Percentiles rank a stretch among this genome's conserved stretches.
Evolutionary conservation across 2,113 vertebrate genomes (phyloP).

Genomic region (Globicephala melas): DNA sequence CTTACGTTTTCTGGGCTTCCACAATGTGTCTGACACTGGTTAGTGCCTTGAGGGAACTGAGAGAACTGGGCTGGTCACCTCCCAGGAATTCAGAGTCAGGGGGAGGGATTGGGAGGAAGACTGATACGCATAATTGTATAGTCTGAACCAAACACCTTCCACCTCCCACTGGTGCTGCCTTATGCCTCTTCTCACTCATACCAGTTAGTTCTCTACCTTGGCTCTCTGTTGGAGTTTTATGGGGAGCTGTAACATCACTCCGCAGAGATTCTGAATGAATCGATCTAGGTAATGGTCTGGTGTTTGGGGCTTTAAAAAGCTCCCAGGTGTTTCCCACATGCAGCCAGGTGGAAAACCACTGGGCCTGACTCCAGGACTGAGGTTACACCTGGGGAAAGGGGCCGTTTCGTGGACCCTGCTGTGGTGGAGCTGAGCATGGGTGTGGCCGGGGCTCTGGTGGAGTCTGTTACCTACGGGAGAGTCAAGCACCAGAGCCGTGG

Average conservation of each 20-base stretch:
- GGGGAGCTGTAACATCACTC: neutral
- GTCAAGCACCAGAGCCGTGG: neutral
- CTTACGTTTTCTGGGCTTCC: neutral
- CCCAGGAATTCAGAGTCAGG: neutral
- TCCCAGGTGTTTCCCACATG: neutral
- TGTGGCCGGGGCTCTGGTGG: neutral
- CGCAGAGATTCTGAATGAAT: neutral
- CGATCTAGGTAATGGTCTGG: neutral
- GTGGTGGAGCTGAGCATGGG: neutral
- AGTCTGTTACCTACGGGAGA: neutral
- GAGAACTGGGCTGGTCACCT: neutral
- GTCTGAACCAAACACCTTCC: neutral
- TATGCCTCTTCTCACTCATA: neutral
- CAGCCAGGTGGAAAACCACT: neutral
- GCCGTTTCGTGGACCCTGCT: fast-evolving
- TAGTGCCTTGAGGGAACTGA: neutral
- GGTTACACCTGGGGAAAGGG: neutral
- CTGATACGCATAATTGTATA: neutral
- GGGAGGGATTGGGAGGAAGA: neutral
- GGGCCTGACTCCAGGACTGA: neutral
- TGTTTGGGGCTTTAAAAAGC: neutral
- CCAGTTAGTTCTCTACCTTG: neutral
- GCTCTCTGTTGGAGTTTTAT: neutral
- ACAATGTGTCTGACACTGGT: neutral
- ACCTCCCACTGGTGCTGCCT: neutral